These are phyloP conservation scores for Xestia xanthographa DNA, from an alignment of 2,888 invertebrate species.

Conservation along the genomic window DNA sequence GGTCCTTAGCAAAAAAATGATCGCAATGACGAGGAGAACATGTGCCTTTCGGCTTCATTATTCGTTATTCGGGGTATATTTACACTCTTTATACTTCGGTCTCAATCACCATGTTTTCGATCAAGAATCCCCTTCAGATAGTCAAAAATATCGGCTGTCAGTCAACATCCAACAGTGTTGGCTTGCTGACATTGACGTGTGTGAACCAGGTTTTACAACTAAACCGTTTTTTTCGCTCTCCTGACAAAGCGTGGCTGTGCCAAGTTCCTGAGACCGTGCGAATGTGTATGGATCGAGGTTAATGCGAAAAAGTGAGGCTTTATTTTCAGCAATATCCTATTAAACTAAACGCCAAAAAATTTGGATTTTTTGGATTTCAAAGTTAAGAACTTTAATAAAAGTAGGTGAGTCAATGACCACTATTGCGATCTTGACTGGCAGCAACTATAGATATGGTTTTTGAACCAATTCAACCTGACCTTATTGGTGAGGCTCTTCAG, in stretches of 20 bases:
- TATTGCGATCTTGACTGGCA: too few species aligned
- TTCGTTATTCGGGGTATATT: too few species aligned
- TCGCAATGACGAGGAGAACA: too few species aligned
- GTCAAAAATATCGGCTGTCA: neutral
- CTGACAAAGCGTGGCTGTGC: neutral
- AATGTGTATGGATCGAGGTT: slow-evolving; percentile 1
- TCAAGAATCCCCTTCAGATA: neutral
- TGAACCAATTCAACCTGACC: too few species aligned
- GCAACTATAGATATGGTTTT: too few species aligned
- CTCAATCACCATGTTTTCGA: neutral
- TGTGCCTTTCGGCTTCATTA: too few species aligned
- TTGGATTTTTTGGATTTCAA: too few species aligned
- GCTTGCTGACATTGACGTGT: slow-evolving; percentile 21
- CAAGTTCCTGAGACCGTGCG: neutral
- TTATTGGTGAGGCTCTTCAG: too few species aligned
- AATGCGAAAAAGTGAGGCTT: neutral
- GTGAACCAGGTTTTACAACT: slow-evolving; percentile 10
- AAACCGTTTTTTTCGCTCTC: neutral
- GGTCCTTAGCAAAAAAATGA: too few species aligned
- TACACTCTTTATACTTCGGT: neutral
- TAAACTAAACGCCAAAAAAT: neutral
- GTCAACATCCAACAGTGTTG: neutral
- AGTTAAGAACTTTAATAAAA: too few species aligned
- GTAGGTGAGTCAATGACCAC: too few species aligned
- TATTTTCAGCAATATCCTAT: slow-evolving; percentile 1